A percentile compares a stretch with the other conserved stretches of the same genome.
Evolutionary conservation across 2,113 vertebrate genomes (phyloP).

Genomic region (Equus quagga): DNA sequence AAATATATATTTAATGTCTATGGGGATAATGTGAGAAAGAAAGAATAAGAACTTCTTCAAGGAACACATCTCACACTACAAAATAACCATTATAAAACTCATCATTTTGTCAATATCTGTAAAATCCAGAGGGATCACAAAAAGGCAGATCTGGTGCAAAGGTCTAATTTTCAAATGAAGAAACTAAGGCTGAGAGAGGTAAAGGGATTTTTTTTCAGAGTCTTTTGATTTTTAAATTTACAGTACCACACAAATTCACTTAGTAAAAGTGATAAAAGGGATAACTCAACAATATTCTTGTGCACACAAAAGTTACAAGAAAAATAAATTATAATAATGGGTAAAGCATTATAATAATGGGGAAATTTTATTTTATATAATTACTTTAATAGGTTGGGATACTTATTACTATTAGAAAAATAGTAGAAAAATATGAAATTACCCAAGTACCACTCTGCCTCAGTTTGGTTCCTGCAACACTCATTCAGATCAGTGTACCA

Average conservation of each 20-base stretch:
- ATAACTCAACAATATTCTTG: background rate
- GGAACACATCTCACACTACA: background rate
- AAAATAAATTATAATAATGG: background rate
- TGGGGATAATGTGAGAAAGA: background rate
- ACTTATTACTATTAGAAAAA: background rate
- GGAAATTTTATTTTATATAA: background rate
- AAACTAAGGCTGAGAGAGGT: background rate
- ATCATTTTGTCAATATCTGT: background rate
- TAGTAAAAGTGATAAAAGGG: background rate
- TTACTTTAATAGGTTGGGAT: background rate
- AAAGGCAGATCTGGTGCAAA: background rate
- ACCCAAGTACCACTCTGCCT: background rate
- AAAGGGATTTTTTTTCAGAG: background rate
- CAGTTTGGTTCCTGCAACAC: background rate
- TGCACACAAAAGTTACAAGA: background rate
- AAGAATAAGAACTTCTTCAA: background rate
- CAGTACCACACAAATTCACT: background rate
- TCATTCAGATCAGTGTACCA: background rate
- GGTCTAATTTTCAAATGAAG: conserved; percentile 27
- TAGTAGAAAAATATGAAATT: background rate
- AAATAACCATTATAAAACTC: background rate
- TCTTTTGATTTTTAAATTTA: conserved; percentile 29
- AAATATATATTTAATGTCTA: background rate
- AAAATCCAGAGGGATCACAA: background rate
- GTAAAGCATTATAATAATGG: background rate